phyloP scores from a whole-genome alignment of 2,797 vertebrate species.

The Miichthys miiuy region DNA sequence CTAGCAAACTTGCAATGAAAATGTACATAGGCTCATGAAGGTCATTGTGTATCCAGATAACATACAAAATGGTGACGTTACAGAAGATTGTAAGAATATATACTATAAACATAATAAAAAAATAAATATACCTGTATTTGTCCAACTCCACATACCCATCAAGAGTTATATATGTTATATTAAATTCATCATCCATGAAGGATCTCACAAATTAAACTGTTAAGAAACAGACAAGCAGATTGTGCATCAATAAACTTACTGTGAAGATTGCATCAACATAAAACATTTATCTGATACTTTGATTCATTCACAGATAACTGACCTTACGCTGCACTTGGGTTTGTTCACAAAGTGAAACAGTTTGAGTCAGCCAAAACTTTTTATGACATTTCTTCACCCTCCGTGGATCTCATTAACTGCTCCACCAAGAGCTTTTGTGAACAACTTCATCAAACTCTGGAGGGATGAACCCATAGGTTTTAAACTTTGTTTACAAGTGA shows the following conservation, averaged over 20 bases:
- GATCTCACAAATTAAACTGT: not conserved
- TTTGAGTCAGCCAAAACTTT: not conserved
- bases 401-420: slow-evolving; percentile 26
- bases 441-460: not conserved
- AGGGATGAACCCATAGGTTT: no score
- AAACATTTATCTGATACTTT: no score
- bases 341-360: not conserved
- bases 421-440: not conserved
- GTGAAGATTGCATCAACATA: no score
- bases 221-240: not conserved
- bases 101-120: slow-evolving; percentile 28
- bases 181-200: not conserved
- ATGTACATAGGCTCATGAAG: slow-evolving; percentile 69
- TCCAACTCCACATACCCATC: slow-evolving; percentile 10
- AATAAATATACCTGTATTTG: slow-evolving; percentile 29
- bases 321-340: not conserved
- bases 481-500: no score
- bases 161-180: not conserved
- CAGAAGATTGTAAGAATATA: slow-evolving; percentile 50
- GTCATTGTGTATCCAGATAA: slow-evolving; percentile 29
- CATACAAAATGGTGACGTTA: slow-evolving; percentile 42
- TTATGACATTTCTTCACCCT: not conserved
- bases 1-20: slow-evolving; percentile 55
- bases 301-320: not conserved
- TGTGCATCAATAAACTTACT: no score